These are phyloP conservation scores for Buceros bicornis DNA, from an alignment of 2,797 vertebrate genomes.

Conservation along the genomic window DNA sequence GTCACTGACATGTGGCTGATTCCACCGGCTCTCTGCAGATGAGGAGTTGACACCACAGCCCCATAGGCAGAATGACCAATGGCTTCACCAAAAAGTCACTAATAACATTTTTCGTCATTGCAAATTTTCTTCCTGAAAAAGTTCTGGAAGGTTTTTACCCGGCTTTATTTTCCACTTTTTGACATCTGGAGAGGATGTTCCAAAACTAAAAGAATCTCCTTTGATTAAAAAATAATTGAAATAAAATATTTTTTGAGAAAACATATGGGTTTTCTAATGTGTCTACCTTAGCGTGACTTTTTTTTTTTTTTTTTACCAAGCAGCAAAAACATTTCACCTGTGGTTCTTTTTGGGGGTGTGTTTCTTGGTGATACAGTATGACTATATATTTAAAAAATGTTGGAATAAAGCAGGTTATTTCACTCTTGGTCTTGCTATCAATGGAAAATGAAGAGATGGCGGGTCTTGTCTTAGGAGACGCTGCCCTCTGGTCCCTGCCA, in stretches of 20 bases:
- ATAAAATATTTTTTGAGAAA: not conserved
- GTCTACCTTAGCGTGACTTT: not conserved
- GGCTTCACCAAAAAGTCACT: not conserved
- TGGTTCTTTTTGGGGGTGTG: rapidly evolving
- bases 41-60: not conserved
- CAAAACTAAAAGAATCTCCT: not conserved
- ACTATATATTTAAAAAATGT: not conserved
- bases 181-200: not conserved
- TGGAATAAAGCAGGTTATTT: not conserved
- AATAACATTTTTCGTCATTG: not conserved
- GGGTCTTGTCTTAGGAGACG: not conserved
- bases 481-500: rapidly evolving
- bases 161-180: not conserved
- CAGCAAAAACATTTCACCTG: not conserved
- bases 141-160: not conserved
- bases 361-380: not conserved
- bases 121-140: not conserved
- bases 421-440: not conserved
- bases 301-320: not conserved
- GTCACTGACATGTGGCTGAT: rapidly evolving
- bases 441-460: not conserved
- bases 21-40: not conserved
- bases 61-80: not conserved
- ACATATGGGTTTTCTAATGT: rapidly evolving
- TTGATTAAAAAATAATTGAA: not conserved